Conservation (phyloP, 2,113 vertebrate genomes). For the Panthera tigris region DNA sequence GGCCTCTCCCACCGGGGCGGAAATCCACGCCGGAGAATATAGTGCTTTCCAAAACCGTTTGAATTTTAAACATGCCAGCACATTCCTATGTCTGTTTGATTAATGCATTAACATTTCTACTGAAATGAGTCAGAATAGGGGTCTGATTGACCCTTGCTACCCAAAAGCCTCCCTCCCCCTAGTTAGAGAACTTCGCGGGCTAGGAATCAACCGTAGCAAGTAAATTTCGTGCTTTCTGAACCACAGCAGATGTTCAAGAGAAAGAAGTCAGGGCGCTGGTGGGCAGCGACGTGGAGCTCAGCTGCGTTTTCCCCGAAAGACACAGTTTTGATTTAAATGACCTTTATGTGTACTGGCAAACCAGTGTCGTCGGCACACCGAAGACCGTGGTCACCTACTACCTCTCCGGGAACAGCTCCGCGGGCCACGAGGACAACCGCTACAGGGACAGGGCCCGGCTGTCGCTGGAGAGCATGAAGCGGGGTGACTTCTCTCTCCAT, state of each 20-base stretch:
- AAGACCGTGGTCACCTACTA: slow-evolving; percentile 56
- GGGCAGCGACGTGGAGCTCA: slow-evolving; percentile 70
- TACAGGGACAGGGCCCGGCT: slow-evolving; percentile 78
- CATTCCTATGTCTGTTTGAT: fast-evolving
- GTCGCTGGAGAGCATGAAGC: slow-evolving; percentile 63
- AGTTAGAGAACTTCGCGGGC: no score
- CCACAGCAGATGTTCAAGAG: slow-evolving; percentile 47
- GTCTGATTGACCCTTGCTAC: neutral
- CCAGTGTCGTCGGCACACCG: fast-evolving
- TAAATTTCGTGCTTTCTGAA: neutral
- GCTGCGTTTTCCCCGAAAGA: slow-evolving; percentile 28
- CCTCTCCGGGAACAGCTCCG: slow-evolving; percentile 54
- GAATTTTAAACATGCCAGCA: fast-evolving
- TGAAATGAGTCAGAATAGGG: neutral
- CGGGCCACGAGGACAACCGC: neutral
- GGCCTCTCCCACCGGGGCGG: fast-evolving
- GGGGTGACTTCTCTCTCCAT: slow-evolving; percentile 78
- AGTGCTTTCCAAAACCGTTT: fast-evolving
- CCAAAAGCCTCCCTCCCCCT: neutral
- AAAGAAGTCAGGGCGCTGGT: slow-evolving; percentile 60
- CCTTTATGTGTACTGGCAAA: slow-evolving; percentile 83
- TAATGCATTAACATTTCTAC: neutral
- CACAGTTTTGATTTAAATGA: slow-evolving; percentile 11
- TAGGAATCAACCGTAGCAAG: fast-evolving
- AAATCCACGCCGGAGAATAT: fast-evolving